Conservation (phyloP, 2,797 vertebrate genomes). For the Hylomyscus alleni region DNA sequence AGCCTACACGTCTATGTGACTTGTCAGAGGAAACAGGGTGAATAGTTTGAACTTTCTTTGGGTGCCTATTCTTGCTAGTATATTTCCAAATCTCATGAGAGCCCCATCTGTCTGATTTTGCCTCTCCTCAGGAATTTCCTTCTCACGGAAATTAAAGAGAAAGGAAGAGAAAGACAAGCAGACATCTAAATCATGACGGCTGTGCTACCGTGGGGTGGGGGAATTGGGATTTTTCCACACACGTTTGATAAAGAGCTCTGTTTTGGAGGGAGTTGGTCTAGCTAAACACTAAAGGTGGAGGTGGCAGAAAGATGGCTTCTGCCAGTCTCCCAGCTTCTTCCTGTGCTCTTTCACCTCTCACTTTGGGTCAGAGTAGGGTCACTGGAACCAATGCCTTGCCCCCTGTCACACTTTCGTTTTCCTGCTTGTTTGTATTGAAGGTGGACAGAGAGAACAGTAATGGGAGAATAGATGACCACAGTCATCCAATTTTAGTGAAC, state of each 20-base stretch:
- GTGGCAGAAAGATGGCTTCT: slow-evolving; percentile 29
- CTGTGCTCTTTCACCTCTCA: neutral
- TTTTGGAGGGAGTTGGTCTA: slow-evolving; percentile 32
- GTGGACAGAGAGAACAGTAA: slow-evolving; percentile 53
- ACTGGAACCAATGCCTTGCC: neutral
- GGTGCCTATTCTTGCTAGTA: slow-evolving; percentile 71
- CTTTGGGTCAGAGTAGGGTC: neutral
- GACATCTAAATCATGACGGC: slow-evolving; percentile 4
- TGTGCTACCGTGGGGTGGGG: neutral
- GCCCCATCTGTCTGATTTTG: slow-evolving; percentile 60
- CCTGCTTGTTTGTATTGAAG: slow-evolving; percentile 49
- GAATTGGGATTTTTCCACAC: slow-evolving; percentile 32
- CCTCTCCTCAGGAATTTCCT: slow-evolving; percentile 57
- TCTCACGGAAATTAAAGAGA: slow-evolving; percentile 44
- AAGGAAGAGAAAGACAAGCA: neutral
- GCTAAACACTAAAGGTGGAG: neutral
- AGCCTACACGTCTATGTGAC: slow-evolving; percentile 53
- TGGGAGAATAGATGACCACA: slow-evolving; percentile 9
- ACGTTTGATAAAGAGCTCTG: neutral
- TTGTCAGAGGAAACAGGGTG: slow-evolving; percentile 70
- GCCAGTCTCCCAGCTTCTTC: neutral
- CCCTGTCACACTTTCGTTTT: neutral
- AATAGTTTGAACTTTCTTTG: slow-evolving; percentile 63
- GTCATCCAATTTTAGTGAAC: neutral
- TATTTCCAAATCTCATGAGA: slow-evolving; percentile 63